Percentiles rank a stretch among this genome's conserved stretches.
Conservation (phyloP, 30 jellyfish, hydroid and myxozoan species). For the Mastigias papua region DNA sequence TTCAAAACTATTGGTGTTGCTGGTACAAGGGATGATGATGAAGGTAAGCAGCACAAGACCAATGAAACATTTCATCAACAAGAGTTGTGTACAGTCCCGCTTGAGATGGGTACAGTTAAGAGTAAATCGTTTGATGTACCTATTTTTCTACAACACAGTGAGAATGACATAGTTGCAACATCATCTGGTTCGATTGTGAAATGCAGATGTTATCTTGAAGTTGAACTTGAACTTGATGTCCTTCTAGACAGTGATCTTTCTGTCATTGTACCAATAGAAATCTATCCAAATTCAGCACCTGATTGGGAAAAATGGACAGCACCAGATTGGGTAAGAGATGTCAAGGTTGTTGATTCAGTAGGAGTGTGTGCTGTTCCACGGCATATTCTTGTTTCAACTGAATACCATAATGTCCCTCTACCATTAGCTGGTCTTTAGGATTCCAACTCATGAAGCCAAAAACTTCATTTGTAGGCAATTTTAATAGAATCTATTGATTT, state of each 20-base stretch:
- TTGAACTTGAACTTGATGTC: conserved; percentile 46
- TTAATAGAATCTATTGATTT: too few species aligned
- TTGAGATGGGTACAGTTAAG: conserved; percentile 28
- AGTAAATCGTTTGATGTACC: conserved; percentile 21
- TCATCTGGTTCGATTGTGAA: conserved; percentile 37
- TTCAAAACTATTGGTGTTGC: conserved; percentile 23
- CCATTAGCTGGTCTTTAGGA: conserved; percentile 52
- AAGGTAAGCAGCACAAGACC: neutral
- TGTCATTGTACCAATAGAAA: conserved; percentile 25
- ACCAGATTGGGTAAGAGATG: conserved; percentile 58
- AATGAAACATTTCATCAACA: conserved; percentile 43
- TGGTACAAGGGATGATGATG: conserved; percentile 30
- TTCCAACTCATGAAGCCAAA: too few species aligned
- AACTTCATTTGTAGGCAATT: too few species aligned
- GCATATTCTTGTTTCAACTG: conserved; percentile 41
- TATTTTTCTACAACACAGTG: neutral
- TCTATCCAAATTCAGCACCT: conserved; percentile 27
- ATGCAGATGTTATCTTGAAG: conserved; percentile 45
- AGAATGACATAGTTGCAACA: conserved; percentile 23
- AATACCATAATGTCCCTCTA: conserved; percentile 49
- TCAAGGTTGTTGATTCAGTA: neutral
- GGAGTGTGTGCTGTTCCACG: conserved; percentile 38
- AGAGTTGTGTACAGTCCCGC: neutral
- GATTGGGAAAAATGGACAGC: conserved; percentile 59
- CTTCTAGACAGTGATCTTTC: conserved; percentile 53